Evolutionary conservation across 2,113 vertebrate species (phyloP).

Genomic region (Polypterus senegalus): DNA sequence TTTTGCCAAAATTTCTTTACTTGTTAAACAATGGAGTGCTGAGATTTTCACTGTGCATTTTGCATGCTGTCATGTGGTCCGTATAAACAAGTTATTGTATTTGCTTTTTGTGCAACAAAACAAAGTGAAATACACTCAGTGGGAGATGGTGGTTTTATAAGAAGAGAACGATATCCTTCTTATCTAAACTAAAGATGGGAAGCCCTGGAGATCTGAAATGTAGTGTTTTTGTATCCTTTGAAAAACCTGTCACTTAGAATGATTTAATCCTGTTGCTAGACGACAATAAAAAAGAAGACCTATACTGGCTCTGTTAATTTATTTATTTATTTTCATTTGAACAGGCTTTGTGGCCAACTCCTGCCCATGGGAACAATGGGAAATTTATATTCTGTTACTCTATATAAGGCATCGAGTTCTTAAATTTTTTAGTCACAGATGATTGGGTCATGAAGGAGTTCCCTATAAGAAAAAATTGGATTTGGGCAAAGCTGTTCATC

Average conservation of each 20-base stretch:
- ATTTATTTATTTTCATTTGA: slow-evolving; percentile 15
- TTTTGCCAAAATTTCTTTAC: too few species aligned
- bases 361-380: slow-evolving; percentile 24
- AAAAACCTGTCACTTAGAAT: neutral
- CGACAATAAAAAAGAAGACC: slow-evolving; percentile 22
- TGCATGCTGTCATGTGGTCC: too few species aligned
- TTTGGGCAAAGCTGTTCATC: neutral
- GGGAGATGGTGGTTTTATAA: too few species aligned
- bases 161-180: too few species aligned
- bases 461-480: slow-evolving; percentile 12
- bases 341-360: slow-evolving; percentile 16
- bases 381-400: slow-evolving; percentile 27
- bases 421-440: slow-evolving; percentile 25
- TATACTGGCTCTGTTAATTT: slow-evolving; percentile 8
- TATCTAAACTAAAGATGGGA: too few species aligned
- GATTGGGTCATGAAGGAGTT: slow-evolving; percentile 25
- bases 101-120: too few species aligned
- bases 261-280: slow-evolving; percentile 1
- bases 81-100: too few species aligned
- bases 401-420: slow-evolving; percentile 32
- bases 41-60: too few species aligned
- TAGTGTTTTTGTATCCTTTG: neutral
- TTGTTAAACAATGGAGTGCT: too few species aligned
- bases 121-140: too few species aligned
- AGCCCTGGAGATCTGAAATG: neutral